These are phyloP conservation scores for Bryconaethiops microstoma DNA, from an alignment of 2,797 vertebrate species.

Conservation along the genomic window DNA sequence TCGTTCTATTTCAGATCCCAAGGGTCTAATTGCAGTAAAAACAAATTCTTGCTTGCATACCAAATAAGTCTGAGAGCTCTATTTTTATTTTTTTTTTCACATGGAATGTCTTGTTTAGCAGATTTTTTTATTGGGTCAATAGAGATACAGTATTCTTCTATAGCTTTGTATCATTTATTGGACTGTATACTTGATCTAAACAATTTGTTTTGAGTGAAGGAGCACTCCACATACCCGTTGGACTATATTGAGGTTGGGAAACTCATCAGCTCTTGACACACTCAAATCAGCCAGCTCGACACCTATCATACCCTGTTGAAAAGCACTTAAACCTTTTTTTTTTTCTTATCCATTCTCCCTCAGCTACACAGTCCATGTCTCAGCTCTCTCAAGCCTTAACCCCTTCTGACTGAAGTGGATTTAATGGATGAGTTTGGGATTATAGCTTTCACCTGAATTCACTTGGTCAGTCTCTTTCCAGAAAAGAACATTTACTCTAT, in stretches of 20 bases:
- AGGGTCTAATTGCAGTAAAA: neutral
- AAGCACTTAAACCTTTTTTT: neutral
- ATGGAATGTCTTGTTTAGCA: neutral
- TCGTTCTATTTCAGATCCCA: neutral
- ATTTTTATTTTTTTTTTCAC: neutral
- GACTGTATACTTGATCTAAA: neutral
- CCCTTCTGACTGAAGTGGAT: neutral
- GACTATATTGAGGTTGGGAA: neutral
- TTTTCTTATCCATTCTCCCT: neutral
- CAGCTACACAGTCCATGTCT: neutral
- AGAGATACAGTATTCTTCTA: neutral
- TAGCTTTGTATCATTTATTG: neutral
- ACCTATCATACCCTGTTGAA: neutral
- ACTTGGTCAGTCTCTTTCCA: neutral
- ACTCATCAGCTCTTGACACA: neutral
- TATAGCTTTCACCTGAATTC: neutral
- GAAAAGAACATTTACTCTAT: neutral
- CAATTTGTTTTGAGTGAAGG: neutral
- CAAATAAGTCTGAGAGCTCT: neutral
- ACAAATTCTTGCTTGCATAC: neutral
- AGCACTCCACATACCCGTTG: neutral
- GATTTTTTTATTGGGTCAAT: neutral
- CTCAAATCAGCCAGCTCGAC: neutral
- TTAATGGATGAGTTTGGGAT: slow-evolving; percentile 1
- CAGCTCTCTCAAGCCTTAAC: neutral